phyloP scores from a whole-genome alignment of 2,797 vertebrate species.

The Periophthalmus magnuspinnatus region DNA sequence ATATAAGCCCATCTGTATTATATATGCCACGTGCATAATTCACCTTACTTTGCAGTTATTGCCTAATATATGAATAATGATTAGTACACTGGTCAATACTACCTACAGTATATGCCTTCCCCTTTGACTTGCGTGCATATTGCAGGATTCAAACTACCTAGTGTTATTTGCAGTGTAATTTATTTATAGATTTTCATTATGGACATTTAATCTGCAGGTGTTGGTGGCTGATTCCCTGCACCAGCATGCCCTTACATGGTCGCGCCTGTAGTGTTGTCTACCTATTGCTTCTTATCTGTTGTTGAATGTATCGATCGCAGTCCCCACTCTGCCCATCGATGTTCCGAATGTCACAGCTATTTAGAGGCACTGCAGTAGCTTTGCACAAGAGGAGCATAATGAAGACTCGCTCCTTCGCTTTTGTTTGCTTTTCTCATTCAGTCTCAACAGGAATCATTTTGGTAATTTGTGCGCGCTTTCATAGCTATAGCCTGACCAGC shows the following conservation, averaged over 20 bases:
- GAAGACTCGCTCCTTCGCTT: constrained; percentile 30
- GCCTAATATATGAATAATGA: not conserved
- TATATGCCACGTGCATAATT: not conserved
- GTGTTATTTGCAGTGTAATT: not conserved
- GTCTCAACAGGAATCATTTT: constrained; percentile 35
- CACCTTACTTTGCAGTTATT: not conserved
- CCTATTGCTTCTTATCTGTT: constrained; percentile 46
- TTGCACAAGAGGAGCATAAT: constrained; percentile 50
- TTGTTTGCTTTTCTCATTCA: constrained; percentile 43
- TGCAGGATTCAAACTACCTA: not conserved
- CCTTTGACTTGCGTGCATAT: constrained; percentile 13
- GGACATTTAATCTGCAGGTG: not conserved
- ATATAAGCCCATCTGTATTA: not conserved
- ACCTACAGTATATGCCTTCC: not conserved
- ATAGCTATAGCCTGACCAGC: constrained; percentile 28
- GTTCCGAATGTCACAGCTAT: constrained; percentile 68
- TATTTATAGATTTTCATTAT: not conserved
- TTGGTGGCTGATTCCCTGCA: constrained; percentile 24
- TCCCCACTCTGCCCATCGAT: constrained; percentile 67
- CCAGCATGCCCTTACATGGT: constrained; percentile 16
- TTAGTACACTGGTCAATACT: not conserved
- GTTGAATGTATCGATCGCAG: constrained; percentile 64
- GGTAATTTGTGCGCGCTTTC: constrained; percentile 47
- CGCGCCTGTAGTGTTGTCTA: constrained; percentile 36
- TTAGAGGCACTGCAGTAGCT: constrained; percentile 51